Base-by-base conservation (phyloP, 2,888 invertebrate genomes). In the Neocrepidodera transversa region DNA sequence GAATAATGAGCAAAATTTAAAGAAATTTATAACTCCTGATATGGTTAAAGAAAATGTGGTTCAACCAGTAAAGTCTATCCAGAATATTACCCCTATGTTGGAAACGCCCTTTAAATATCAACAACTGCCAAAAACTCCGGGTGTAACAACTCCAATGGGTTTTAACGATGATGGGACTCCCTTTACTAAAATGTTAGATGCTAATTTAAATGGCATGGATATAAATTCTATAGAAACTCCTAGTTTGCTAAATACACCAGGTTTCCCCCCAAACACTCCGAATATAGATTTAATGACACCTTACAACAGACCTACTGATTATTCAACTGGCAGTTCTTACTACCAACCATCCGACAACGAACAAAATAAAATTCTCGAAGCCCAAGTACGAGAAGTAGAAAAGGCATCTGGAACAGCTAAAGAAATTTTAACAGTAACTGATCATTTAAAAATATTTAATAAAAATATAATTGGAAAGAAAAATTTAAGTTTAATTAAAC, bases 321-420 rank as follows among this genome's bases (percentile, higher is more conserved):
- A 79, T 67, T 79, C 79, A 1, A 76, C 78, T 2, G 74, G 76
- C 1, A 78, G 78, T 62, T 78, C 78, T 0, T 79, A 79, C 66
- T 79, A 79, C 61, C 76, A 77, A 64, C 79, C 79, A 7, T 78
- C 78, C 0, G 79, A 79, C 62, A 72, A 68, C 6, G 79, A 79
- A 63, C 78, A 77, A 59, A 68, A 68, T 43, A 68, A 63, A 54
- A 67, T 66, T 2, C 48, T 70, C 5, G 78, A 78, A 58, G 65
- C 69, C 17, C 58, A 71, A n/a, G 54, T 78, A 16, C 71, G 74
- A n/a, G 73, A 76, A 63, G 76, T 77, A 57, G 73, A 74, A 40
- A 70, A 68, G 20, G 6, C 38, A 8, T 38, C 38, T 16, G 40
- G 1, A 5, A 11, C 48, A 1, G 8, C 30, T 18, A 48, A 58